These are phyloP conservation scores for Lagenorhynchus albirostris DNA, from an alignment of 2,113 vertebrate genomes.

Conservation along the genomic window DNA sequence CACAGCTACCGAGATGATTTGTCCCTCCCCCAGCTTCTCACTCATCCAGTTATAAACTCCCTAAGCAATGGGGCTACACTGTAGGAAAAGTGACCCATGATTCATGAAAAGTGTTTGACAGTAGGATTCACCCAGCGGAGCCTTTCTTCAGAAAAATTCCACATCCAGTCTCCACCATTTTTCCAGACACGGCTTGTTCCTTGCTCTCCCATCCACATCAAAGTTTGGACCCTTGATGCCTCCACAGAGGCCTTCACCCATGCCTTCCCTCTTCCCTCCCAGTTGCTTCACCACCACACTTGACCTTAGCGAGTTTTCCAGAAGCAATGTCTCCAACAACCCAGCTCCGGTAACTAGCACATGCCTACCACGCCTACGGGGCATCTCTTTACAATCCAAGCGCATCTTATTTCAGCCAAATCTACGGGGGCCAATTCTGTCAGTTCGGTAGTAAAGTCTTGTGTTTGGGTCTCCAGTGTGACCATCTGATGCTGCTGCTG, in stretches of 20 bases:
- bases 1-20: neutral
- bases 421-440: neutral
- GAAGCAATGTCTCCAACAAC: neutral
- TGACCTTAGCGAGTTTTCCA: neutral
- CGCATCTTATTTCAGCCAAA: neutral
- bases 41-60: neutral
- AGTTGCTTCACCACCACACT: neutral
- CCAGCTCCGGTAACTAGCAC: neutral
- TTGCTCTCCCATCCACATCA: neutral
- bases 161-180: neutral
- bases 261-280: neutral
- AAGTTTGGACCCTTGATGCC: neutral
- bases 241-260: neutral
- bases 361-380: accelerated
- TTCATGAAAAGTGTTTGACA: neutral
- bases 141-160: neutral
- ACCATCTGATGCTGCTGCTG: neutral
- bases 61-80: neutral
- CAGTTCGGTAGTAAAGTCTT: neutral
- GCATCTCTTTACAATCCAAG: neutral
- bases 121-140: neutral
- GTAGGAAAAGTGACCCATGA: neutral
- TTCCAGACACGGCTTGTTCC: neutral
- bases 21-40: neutral
- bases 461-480: neutral